Evolutionary conservation across 2,888 invertebrate genomes (phyloP).

Genomic region (Epinotia brunnichana): DNA sequence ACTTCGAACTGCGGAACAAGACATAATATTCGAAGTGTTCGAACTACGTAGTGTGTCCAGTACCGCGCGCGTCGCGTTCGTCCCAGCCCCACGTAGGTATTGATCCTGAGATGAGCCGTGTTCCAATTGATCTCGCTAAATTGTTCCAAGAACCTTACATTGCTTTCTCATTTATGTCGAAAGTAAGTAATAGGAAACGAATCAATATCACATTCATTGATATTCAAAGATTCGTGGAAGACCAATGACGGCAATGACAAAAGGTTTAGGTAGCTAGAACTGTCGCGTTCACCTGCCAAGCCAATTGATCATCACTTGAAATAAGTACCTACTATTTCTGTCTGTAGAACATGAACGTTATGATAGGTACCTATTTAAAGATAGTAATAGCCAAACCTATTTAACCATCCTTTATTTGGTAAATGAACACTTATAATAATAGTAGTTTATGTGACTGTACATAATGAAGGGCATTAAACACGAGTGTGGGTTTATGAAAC

Average conservation of each 20-base stretch:
- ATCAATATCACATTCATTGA: conserved; percentile 32
- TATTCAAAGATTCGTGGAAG: conserved; percentile 33
- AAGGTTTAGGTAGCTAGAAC: background rate
- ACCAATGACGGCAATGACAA: conserved; percentile 21
- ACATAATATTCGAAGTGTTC: background rate
- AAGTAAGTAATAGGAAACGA: conserved; percentile 28
- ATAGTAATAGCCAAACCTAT: too few relatives aligned
- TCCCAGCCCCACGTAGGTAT: conserved; percentile 58
- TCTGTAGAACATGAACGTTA: too few relatives aligned
- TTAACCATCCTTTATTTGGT: too few relatives aligned
- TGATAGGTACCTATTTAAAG: too few relatives aligned
- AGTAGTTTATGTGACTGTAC: too few relatives aligned
- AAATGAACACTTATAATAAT: too few relatives aligned
- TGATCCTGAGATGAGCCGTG: conserved; percentile 60
- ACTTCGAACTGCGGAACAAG: background rate
- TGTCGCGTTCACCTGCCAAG: background rate
- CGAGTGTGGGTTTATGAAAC: too few relatives aligned
- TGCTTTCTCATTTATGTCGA: conserved; percentile 50
- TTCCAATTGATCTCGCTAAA: conserved; percentile 60
- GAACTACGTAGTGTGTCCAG: conserved; percentile 65
- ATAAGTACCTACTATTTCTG: too few relatives aligned
- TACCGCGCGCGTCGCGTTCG: conserved; percentile 43
- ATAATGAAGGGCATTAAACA: too few relatives aligned
- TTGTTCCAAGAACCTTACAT: conserved; percentile 69
- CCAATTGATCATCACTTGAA: too few relatives aligned